Conservation (phyloP, 1,140 invertebrate genomes). For the Monochamus saltuarius region DNA sequence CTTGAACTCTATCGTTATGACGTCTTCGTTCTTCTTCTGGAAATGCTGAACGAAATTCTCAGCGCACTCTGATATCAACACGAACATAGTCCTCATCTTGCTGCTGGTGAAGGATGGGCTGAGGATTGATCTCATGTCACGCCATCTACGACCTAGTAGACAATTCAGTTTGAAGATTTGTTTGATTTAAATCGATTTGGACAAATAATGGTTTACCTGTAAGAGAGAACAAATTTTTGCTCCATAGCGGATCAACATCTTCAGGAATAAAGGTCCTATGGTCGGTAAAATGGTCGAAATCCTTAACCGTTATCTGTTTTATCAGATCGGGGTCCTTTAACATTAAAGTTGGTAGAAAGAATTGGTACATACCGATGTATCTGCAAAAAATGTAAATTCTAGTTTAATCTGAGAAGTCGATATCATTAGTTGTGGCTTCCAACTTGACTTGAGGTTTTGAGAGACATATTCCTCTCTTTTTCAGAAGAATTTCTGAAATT, state of each 20-base stretch:
- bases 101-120: conserved; percentile 53
- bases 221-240: conserved; percentile 51
- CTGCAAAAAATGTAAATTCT: conserved; percentile 15
- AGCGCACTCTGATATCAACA: conserved; percentile 45
- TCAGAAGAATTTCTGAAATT: too few species aligned
- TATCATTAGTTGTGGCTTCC: too few species aligned
- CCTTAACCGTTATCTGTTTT: conserved; percentile 45
- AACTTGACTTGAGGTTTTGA: too few species aligned
- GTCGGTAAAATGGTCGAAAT: conserved; percentile 53
- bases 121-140: conserved; percentile 48
- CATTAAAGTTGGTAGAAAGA: conserved; percentile 55
- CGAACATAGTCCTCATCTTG: conserved; percentile 52
- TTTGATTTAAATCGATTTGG: too few species aligned
- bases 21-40: conserved; percentile 18
- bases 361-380: conserved; percentile 49
- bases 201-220: conserved; percentile 27
- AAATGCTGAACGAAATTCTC: conserved; percentile 36
- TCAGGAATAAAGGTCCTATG: conserved; percentile 41
- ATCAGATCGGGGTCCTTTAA: conserved; percentile 60
- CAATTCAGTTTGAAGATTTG: background rate
- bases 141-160: conserved; percentile 51
- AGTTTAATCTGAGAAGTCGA: too few species aligned
- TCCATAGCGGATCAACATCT: conserved; percentile 56
- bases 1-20: conserved; percentile 40
- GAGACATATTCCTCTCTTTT: too few species aligned